Conservation (phyloP, 2,113 vertebrate genomes). For the Callipepla squamata region DNA sequence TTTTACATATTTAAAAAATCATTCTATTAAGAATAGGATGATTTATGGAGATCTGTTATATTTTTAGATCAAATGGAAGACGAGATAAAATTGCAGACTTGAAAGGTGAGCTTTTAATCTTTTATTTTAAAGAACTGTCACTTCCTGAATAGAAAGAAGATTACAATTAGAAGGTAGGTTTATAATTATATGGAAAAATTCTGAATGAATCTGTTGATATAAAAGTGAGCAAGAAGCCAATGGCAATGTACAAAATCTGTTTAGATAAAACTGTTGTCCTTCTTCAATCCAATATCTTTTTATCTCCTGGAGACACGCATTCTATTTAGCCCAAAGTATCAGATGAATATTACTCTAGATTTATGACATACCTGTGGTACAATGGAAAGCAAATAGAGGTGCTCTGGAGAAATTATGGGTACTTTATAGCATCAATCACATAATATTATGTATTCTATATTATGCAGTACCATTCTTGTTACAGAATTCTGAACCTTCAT, state of each 20-base stretch:
- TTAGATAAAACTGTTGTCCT: not conserved
- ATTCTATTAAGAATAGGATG: not conserved
- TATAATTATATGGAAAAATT: not conserved
- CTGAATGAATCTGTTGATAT: not conserved
- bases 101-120: not conserved
- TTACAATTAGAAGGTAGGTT: not conserved
- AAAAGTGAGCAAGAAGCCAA: not conserved
- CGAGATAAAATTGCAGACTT: not conserved
- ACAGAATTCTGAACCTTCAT: not conserved
- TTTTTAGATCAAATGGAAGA: constrained; percentile 6
- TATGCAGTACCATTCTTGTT: not conserved
- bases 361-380: not conserved
- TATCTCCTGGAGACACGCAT: not conserved
- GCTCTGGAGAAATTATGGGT: not conserved
- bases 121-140: not conserved
- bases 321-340: not conserved
- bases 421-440: not conserved
- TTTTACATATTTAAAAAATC: not conserved
- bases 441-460: not conserved
- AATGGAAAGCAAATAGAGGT: not conserved
- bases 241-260: not conserved
- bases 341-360: not conserved
- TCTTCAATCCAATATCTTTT: not conserved
- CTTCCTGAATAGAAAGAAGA: not conserved
- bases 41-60: not conserved